Evolutionary conservation across 1,140 invertebrate species (phyloP).

Genomic region (Zaprionus camerounensis): DNA sequence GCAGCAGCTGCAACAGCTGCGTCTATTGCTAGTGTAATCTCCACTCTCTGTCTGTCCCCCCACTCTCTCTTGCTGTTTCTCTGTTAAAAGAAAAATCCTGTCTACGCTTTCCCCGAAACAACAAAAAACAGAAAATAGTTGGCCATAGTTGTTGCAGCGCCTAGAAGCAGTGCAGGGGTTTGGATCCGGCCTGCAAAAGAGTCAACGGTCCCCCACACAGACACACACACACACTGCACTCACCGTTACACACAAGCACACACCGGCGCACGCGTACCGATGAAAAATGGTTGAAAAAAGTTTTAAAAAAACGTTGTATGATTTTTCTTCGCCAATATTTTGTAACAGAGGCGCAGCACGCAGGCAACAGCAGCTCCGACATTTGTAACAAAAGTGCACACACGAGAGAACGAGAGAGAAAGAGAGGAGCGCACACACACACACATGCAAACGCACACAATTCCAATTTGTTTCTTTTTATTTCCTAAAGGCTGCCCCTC

Average conservation of each 20-base stretch:
- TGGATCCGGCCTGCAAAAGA: not conserved
- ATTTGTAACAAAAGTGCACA: conserved; percentile 75
- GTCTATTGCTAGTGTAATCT: conserved; percentile 51
- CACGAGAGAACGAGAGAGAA: conserved; percentile 21
- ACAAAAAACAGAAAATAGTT: conserved; percentile 51
- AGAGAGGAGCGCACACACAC: conserved; percentile 33
- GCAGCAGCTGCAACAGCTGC: conserved; percentile 48
- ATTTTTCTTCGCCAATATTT: conserved; percentile 85
- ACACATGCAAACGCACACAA: conserved; percentile 11
- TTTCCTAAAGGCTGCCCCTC: conserved; percentile 35
- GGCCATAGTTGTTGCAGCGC: not conserved
- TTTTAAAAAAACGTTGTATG: conserved; percentile 83
- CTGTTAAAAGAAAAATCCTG: conserved; percentile 65
- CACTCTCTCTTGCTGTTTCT: not conserved
- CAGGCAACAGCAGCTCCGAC: conserved; percentile 37
- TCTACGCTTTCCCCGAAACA: conserved; percentile 61
- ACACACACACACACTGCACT: conserved; percentile 9
- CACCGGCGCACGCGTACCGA: conserved; percentile 56
- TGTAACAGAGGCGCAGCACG: conserved; percentile 81
- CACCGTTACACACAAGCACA: conserved; percentile 22
- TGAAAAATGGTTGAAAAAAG: conserved; percentile 83
- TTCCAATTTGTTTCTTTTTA: conserved; percentile 51
- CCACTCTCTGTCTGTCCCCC: not conserved
- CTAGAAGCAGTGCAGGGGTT: conserved; percentile 2
- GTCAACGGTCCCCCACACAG: not conserved